A percentile compares a stretch with the other conserved stretches of the same genome.
Evolutionary conservation across 2,888 invertebrate species (phyloP).

Genomic region (Drosophila barbarae): DNA sequence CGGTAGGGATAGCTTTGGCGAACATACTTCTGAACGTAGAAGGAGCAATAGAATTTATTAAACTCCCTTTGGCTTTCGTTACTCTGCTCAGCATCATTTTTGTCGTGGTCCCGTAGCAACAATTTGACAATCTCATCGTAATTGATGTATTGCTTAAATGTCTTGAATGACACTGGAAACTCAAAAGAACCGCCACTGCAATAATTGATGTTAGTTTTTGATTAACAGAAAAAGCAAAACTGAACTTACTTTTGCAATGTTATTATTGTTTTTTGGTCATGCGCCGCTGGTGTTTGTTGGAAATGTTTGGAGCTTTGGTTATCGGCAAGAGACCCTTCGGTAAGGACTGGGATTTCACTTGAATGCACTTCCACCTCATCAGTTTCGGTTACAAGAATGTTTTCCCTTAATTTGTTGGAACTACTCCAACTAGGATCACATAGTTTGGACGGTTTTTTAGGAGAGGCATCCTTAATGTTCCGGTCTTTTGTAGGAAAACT

Average conservation of each 20-base stretch:
- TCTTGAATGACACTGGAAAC: background rate
- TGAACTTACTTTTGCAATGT: background rate
- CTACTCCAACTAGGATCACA: background rate
- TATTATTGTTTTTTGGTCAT: background rate
- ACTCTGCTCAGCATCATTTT: background rate
- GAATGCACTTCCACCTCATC: background rate
- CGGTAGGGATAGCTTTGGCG: background rate
- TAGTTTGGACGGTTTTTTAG: background rate
- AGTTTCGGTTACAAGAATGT: background rate
- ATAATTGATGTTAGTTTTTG: background rate
- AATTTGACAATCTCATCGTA: background rate
- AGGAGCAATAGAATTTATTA: background rate
- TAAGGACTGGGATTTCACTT: background rate
- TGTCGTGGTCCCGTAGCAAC: background rate
- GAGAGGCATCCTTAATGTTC: background rate
- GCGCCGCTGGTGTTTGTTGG: background rate
- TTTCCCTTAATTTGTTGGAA: background rate
- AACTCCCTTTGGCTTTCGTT: background rate
- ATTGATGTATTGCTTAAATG: slow-evolving; percentile 5
- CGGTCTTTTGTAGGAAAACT: background rate
- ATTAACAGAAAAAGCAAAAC: fast-evolving
- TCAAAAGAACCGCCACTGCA: slow-evolving; percentile 1
- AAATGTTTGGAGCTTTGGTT: background rate
- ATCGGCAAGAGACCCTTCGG: background rate
- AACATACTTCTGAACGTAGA: background rate